phyloP scores from a whole-genome alignment of 1,140 invertebrate species.

The Lutraria rhynchaena region DNA sequence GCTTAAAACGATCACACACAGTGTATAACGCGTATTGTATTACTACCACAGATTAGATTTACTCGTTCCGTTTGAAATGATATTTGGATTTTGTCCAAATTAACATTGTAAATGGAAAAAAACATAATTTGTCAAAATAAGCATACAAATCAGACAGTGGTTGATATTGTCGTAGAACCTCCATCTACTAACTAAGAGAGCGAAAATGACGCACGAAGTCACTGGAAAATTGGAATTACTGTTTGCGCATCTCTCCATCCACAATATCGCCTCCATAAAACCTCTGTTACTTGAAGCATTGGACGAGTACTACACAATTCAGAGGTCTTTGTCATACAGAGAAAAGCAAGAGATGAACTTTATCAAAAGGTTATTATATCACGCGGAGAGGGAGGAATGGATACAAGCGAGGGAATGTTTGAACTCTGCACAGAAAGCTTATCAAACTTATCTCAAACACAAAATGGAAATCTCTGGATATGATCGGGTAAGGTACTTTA shows the following conservation, averaged over 20 bases:
- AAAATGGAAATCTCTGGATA: not conserved
- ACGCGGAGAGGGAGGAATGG: conserved; percentile 49
- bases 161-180: too few species aligned
- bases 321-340: conserved; percentile 19
- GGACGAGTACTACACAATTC: conserved; percentile 42
- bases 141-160: too few species aligned
- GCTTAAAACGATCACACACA: too few species aligned
- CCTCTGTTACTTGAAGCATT: conserved; percentile 35
- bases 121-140: too few species aligned
- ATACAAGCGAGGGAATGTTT: conserved; percentile 5
- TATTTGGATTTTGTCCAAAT: too few species aligned
- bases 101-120: too few species aligned
- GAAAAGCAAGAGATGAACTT: conserved; percentile 38
- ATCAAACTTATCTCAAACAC: conserved; percentile 34
- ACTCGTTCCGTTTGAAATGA: too few species aligned
- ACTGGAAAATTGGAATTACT: conserved; percentile 45
- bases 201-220: conserved; percentile 10
- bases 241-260: conserved; percentile 46
- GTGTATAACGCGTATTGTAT: too few species aligned
- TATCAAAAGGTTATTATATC: conserved; percentile 35
- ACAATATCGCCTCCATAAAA: conserved; percentile 36
- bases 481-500: conserved; percentile 3
- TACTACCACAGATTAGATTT: too few species aligned
- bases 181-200: too few species aligned
- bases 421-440: conserved; percentile 40